phyloP scores from a whole-genome alignment of 2,888 invertebrate species.

The Platypus cylindrus region DNA sequence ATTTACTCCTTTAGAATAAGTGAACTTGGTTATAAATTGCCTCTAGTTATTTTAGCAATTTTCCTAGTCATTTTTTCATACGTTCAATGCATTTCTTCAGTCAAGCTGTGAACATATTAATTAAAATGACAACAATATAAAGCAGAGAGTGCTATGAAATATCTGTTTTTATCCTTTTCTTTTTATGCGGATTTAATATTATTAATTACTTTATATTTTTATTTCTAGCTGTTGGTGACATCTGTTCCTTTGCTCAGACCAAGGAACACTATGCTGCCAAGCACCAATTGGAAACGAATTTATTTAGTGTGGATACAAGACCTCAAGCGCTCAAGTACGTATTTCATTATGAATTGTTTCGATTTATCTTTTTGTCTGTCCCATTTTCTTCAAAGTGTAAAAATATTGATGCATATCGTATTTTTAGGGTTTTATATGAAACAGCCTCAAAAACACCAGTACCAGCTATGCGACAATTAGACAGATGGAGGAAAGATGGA shows the following conservation, averaged over 20 bases:
- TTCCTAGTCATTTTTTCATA: no score
- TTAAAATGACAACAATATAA: no score
- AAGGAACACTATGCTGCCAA: slow-evolving; percentile 64
- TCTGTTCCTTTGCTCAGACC: slow-evolving; percentile 71
- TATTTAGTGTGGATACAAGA: slow-evolving; percentile 63
- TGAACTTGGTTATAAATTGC: no score
- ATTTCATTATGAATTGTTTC: not conserved
- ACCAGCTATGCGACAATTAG: slow-evolving; percentile 52
- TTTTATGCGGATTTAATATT: not conserved
- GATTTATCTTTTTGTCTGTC: no score
- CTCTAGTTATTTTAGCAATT: no score
- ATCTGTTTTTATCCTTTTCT: no score
- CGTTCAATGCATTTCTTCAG: no score
- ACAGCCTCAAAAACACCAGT: slow-evolving; percentile 56
- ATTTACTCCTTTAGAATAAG: no score
- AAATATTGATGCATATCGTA: no score
- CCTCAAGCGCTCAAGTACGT: slow-evolving; percentile 53
- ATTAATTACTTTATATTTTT: slow-evolving; percentile 5
- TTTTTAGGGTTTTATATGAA: slow-evolving; percentile 51
- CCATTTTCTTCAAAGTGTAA: no score
- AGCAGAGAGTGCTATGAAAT: no score
- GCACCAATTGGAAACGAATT: slow-evolving; percentile 53
- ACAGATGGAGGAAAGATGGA: slow-evolving; percentile 52
- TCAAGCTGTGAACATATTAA: no score
- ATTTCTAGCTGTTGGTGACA: slow-evolving; percentile 75